Conservation (phyloP, 1,140 invertebrate genomes). For the Riptortus pedestris region DNA sequence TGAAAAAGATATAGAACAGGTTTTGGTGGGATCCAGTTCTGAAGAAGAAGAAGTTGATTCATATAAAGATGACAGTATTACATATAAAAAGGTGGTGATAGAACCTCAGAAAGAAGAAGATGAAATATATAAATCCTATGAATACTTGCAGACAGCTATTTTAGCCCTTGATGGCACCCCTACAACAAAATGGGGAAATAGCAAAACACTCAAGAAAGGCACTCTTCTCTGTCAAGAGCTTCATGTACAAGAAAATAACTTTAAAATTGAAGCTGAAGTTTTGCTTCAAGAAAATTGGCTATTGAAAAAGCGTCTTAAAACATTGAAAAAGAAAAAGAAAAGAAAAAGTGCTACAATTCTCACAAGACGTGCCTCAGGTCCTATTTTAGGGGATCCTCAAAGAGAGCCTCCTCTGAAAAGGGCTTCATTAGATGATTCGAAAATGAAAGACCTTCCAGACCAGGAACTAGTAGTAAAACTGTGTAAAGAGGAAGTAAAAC, state of each 20-base stretch:
- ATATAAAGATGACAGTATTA: not conserved
- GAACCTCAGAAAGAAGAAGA: not conserved
- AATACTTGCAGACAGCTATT: not conserved
- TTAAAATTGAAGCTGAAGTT: not conserved
- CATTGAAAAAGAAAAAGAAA: not conserved
- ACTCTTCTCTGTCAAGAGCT: not conserved
- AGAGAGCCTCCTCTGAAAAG: too few relatives aligned
- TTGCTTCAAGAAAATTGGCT: not conserved
- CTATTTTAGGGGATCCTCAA: too few relatives aligned
- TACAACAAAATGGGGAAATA: not conserved
- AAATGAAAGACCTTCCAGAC: not conserved
- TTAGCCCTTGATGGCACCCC: not conserved
- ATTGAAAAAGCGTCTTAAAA: not conserved
- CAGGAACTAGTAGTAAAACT: too few relatives aligned
- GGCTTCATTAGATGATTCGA: not conserved
- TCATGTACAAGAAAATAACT: not conserved
- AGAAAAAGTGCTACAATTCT: not conserved
- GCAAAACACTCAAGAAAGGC: not conserved
- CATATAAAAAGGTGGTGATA: too few relatives aligned
- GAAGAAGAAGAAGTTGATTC: not conserved
- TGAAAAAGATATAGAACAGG: slow-evolving; percentile 7
- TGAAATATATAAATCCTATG: not conserved
- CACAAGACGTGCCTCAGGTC: not conserved
- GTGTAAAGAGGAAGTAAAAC: too few relatives aligned
- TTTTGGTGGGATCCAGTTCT: not conserved